phyloP scores from a whole-genome alignment of 2,797 vertebrate genomes.

The Sebastes nivosus region DNA sequence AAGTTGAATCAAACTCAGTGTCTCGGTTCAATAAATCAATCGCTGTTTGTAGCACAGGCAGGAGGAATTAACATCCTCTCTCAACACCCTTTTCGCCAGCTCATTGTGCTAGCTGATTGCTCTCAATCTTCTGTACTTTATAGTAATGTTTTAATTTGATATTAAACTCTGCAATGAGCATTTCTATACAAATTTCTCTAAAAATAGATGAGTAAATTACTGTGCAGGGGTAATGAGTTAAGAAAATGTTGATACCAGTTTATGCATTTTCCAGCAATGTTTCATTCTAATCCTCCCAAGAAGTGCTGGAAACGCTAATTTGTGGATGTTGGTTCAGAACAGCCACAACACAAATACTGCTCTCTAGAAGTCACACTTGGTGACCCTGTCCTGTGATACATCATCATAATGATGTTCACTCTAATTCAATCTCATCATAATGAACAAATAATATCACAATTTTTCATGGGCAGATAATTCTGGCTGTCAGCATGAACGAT shows the following conservation, averaged over 20 bases:
- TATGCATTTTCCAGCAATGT: not conserved
- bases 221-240: not conserved
- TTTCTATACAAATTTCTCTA: not conserved
- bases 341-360: not conserved
- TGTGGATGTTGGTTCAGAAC: not conserved
- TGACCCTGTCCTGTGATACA: conserved; percentile 8
- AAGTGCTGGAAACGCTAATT: not conserved
- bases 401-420: not conserved
- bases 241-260: not conserved
- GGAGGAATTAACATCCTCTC: conserved; percentile 10
- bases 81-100: conserved; percentile 16
- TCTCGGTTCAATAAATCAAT: conserved; percentile 59
- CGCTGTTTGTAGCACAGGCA: conserved; percentile 5
- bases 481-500: not conserved
- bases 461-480: not conserved
- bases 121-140: not conserved
- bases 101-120: conserved; percentile 3
- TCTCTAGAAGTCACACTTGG: not conserved
- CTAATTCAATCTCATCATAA: conserved; percentile 5
- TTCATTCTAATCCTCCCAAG: not conserved
- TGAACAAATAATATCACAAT: conserved; percentile 6
- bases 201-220: not conserved
- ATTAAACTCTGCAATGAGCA: not conserved
- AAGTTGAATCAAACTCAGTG: conserved; percentile 51
- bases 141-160: not conserved